phyloP scores from a whole-genome alignment of 2,888 invertebrate species.

The Steinernema scapterisci region DNA sequence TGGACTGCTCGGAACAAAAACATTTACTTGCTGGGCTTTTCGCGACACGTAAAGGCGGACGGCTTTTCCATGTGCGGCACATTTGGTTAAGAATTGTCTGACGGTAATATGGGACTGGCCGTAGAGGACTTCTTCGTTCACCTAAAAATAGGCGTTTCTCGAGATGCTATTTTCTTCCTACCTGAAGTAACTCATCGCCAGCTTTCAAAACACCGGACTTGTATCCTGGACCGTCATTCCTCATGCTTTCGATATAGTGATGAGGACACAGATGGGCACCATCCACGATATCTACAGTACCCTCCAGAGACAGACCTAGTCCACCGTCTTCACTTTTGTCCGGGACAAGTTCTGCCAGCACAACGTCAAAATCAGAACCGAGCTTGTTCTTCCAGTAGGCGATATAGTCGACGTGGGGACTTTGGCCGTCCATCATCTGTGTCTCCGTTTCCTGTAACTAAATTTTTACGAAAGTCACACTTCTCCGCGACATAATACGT shows the following conservation, averaged over 20 bases:
- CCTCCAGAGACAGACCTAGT: conserved; percentile 84
- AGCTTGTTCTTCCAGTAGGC: conserved; percentile 46
- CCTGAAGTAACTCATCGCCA: conserved; percentile 89
- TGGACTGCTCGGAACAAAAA: conserved; percentile 50
- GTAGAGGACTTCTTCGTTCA: conserved; percentile 84
- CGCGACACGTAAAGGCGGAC: conserved; percentile 42
- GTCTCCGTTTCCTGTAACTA: conserved; percentile 58
- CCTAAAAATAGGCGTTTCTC: conserved; percentile 74
- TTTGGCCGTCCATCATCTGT: conserved; percentile 63
- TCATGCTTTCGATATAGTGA: conserved; percentile 89
- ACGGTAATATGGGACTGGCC: conserved; percentile 94
- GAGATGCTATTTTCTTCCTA: conserved; percentile 64
- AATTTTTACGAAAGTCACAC: too few species aligned
- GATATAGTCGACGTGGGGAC: conserved; percentile 47
- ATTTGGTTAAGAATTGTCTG: conserved; percentile 81
- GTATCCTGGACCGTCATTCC: conserved; percentile 97
- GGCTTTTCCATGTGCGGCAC: conserved; percentile 42
- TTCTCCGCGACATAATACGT: too few species aligned
- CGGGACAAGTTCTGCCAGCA: conserved; percentile 50
- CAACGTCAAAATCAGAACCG: conserved; percentile 46
- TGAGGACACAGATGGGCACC: conserved; percentile 96
- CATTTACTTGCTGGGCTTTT: conserved; percentile 55
- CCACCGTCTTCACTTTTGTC: conserved; percentile 76
- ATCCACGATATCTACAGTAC: conserved; percentile 94
- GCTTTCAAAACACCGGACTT: conserved; percentile 84